These are phyloP conservation scores for Oryzias celebensis DNA, from an alignment of 2,113 vertebrate genomes.

Conservation along the genomic window DNA sequence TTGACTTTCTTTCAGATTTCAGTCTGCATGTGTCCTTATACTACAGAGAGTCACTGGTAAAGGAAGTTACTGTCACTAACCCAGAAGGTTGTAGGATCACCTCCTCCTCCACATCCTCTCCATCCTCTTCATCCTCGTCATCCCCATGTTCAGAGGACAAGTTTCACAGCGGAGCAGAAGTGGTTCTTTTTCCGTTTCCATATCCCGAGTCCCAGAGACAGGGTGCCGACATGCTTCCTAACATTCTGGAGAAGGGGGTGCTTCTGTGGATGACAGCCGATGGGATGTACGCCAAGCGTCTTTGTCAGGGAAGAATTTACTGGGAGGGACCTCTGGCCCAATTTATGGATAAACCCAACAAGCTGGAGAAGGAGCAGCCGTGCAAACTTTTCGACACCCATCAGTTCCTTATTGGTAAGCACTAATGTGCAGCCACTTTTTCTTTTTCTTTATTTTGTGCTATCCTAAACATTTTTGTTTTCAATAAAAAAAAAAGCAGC, in stretches of 20 bases:
- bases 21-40: conserved; percentile 91
- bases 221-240: conserved; percentile 88
- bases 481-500: background rate
- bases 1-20: conserved; percentile 78
- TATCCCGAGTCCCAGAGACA: conserved; percentile 89
- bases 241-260: conserved; percentile 87
- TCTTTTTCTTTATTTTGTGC: too few species aligned
- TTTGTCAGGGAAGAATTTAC: conserved; percentile 92
- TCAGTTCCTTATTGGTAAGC: conserved; percentile 90
- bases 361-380: conserved; percentile 91
- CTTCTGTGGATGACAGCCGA: conserved; percentile 90
- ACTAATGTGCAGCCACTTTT: background rate
- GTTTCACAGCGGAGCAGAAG: conserved; percentile 81
- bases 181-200: conserved; percentile 89
- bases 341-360: conserved; percentile 89
- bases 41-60: conserved; percentile 92
- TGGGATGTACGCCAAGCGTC: conserved; percentile 92
- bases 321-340: conserved; percentile 93
- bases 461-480: background rate
- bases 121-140: conserved; percentile 75
- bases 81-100: conserved; percentile 92
- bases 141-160: conserved; percentile 77
- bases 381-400: conserved; percentile 96
- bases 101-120: conserved; percentile 71
- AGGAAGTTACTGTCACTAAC: conserved; percentile 88